phyloP scores from a whole-genome alignment of 1,140 invertebrate species.

The Drosophila ironensis region DNA sequence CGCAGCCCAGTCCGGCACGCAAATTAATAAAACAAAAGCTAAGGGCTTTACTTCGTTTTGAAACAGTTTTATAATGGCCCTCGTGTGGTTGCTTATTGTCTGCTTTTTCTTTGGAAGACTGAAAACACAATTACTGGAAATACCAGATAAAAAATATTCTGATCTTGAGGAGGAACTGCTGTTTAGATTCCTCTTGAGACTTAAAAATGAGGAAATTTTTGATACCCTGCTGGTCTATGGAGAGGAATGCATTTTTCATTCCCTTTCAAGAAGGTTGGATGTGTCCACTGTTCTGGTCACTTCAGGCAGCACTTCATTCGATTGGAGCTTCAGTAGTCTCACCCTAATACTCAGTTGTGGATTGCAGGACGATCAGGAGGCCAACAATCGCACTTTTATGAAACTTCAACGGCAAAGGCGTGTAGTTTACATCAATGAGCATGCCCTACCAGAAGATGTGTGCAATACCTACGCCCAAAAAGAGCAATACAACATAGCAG shows the following conservation, averaged over 20 bases:
- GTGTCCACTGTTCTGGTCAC: slow-evolving; percentile 19
- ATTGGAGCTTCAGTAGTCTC: slow-evolving; percentile 36
- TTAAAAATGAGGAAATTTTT: slow-evolving; percentile 24
- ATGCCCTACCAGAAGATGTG: neutral
- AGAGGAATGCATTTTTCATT: slow-evolving; percentile 23
- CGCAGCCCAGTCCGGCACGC: neutral
- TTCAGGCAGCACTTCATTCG: slow-evolving; percentile 7
- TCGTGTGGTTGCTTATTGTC: neutral
- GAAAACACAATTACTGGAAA: neutral
- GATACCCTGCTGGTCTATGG: slow-evolving; percentile 41
- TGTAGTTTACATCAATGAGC: slow-evolving; percentile 4
- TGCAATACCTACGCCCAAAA: slow-evolving; percentile 13
- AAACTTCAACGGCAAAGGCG: slow-evolving; percentile 32
- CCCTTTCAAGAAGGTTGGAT: slow-evolving; percentile 1
- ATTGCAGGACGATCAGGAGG: slow-evolving; percentile 11
- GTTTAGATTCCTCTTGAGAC: slow-evolving; percentile 4
- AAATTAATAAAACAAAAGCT: neutral
- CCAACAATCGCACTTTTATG: slow-evolving; percentile 9
- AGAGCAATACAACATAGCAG: slow-evolving; percentile 54
- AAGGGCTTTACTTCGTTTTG: neutral
- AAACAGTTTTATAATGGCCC: slow-evolving; percentile 2
- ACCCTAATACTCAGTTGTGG: slow-evolving; percentile 35
- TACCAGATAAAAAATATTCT: neutral
- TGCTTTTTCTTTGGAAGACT: neutral
- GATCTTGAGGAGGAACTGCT: neutral